Evolutionary conservation across 2,113 vertebrate species (phyloP), one percentile per base, ranked within the genome.

Genomic region (Vireo altiloquus): DNA sequence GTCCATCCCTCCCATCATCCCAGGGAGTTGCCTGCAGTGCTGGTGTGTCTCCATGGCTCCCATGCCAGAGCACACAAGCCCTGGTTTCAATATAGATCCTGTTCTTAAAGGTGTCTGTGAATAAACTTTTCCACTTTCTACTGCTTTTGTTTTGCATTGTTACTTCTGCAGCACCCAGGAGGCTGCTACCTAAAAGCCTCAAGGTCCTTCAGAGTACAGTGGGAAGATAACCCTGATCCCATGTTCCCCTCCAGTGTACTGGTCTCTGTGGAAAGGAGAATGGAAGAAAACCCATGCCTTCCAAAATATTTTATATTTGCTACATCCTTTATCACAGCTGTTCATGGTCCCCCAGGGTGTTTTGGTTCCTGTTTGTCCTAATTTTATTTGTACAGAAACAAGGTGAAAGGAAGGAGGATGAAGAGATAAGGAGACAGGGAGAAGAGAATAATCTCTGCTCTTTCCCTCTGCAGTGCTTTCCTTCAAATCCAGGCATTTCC

Each of bases 221-320:
- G 27, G 9, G 22, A 75, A 63, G 10, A 44, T 33, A 6, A 3
- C 6, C 6, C 23, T 20, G 5, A 42, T 56, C 44, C 15, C 39
- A 14, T 2, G 0, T 9, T 79, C 30, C 24, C 10, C 23, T 28
- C 18, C 18, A 52, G 28, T 5, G 2, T 1, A 1, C 25, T 3
- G 0, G 9, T 64, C 35, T 66, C 37, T 40, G 24, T 6, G 4
- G n/a, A 54, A 56, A 69, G 28, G 61, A 69, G 28, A 19, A 61
- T 44, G 35, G n/a, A n/a, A 79, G 15, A 22, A 13, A 28, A 52
- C 4, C 16, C 14, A 24, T 14, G 10, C 40, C 24, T 82, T 57
- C n/a, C 65, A 87, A 93, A 92, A 64, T 33, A 47, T 66, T 53
- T 31, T 61, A 1, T 28, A 27, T 89, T 89, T 53, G 8, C 64